phyloP scores from a whole-genome alignment of 2,888 invertebrate species.

The Agelastica alni region DNA sequence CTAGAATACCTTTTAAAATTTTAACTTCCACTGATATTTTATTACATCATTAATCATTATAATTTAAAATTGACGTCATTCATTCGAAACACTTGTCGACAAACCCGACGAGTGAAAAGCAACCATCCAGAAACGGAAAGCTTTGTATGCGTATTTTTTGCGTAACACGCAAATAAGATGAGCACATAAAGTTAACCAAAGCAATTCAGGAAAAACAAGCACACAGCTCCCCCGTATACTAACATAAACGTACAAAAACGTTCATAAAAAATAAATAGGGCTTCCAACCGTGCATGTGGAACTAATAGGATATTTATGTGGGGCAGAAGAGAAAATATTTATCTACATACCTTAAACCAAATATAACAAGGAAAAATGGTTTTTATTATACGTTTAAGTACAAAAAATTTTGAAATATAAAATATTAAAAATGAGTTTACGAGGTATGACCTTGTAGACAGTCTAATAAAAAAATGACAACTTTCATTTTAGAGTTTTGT shows the following conservation, averaged over 20 bases:
- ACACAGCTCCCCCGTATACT: not conserved
- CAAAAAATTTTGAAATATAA: too few relatives aligned
- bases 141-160: constrained; percentile 1
- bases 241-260: not conserved
- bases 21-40: too few relatives aligned
- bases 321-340: not conserved
- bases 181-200: constrained; percentile 1
- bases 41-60: too few relatives aligned
- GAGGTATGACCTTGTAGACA: too few relatives aligned
- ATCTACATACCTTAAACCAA: too few relatives aligned
- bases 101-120: not conserved
- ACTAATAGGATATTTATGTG: constrained; percentile 3
- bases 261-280: constrained; percentile 9
- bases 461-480: too few relatives aligned
- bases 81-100: not conserved
- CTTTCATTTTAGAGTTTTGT: too few relatives aligned
- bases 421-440: too few relatives aligned
- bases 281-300: not conserved
- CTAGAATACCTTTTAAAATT: too few relatives aligned
- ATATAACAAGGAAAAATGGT: too few relatives aligned
- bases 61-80: too few relatives aligned
- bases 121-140: not conserved
- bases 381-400: too few relatives aligned
- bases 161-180: not conserved
- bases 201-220: constrained; percentile 6